phyloP scores from a whole-genome alignment of 2,797 vertebrate species.

The Gallinago solitaria region DNA sequence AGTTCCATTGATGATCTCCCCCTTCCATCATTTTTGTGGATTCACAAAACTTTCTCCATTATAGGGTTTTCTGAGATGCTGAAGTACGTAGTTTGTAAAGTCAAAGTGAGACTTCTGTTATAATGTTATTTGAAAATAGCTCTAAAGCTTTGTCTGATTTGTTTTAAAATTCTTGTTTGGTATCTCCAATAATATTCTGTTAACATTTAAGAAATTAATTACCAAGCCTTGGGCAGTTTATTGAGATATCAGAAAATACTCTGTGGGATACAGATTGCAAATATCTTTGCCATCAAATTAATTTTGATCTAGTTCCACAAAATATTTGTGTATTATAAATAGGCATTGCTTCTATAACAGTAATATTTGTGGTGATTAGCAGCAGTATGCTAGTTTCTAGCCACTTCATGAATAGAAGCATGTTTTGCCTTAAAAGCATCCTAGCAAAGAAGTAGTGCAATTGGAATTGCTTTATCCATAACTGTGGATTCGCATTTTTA shows the following conservation, averaged over 20 bases:
- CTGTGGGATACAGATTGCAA: neutral
- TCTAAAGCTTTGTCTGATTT: neutral
- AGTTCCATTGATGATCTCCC: neutral
- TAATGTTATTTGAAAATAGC: neutral
- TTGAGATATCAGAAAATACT: neutral
- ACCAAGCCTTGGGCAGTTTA: neutral
- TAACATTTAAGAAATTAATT: neutral
- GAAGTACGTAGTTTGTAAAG: neutral
- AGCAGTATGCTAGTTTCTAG: neutral
- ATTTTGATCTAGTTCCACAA: neutral
- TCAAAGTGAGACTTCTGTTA: neutral
- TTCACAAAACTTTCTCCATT: neutral
- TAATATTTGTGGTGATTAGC: neutral
- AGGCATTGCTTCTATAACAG: neutral
- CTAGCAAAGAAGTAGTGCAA: neutral
- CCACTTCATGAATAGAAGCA: neutral
- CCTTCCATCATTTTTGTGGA: neutral
- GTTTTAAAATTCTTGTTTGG: neutral
- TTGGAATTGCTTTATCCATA: constrained; percentile 36
- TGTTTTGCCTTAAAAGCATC: constrained; percentile 12
- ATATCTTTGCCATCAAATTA: neutral
- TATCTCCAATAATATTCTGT: neutral
- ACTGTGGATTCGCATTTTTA: constrained; percentile 40
- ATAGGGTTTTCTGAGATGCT: neutral
- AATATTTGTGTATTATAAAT: constrained; percentile 11